Conservation (phyloP, 2,888 invertebrate genomes). For the Morpho achilles region DNA sequence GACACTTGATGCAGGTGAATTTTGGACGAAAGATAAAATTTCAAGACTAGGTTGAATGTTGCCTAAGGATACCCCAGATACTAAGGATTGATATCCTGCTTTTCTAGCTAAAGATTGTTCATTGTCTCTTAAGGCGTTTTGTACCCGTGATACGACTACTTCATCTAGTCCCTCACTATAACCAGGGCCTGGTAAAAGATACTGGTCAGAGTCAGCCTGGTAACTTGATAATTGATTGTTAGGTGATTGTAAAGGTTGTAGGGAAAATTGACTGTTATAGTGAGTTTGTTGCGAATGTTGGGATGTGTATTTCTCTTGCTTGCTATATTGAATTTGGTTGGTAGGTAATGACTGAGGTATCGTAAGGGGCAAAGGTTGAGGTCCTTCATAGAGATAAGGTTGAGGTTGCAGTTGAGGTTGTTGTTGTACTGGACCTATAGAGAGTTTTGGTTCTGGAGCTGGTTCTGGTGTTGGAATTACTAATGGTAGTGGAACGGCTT, state of each 20-base stretch:
- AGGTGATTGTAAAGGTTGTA: constrained; percentile 39
- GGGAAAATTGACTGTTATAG: constrained; percentile 31
- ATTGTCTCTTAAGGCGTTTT: constrained; percentile 60
- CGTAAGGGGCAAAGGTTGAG: too few relatives aligned
- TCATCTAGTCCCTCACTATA: constrained; percentile 58
- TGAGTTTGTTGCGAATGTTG: constrained; percentile 29
- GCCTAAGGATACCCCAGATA: constrained; percentile 64
- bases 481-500: constrained; percentile 3
- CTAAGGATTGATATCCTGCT: constrained; percentile 59
- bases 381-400: constrained; percentile 25
- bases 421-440: constrained; percentile 2
- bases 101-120: constrained; percentile 62
- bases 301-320: constrained; percentile 32
- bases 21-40: constrained; percentile 63
- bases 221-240: constrained; percentile 34
- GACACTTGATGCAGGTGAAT: constrained; percentile 37
- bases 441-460: constrained; percentile 17
- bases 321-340: constrained; percentile 2
- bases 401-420: constrained; percentile 22
- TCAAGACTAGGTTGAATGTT: constrained; percentile 66
- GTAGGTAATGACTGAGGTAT: too few relatives aligned
- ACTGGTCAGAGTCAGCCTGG: constrained; percentile 62
- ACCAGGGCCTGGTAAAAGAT: constrained; percentile 39
- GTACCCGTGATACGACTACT: constrained; percentile 53
- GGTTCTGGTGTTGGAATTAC: constrained; percentile 6